Evolutionary conservation across 1,140 invertebrate genomes (phyloP), one percentile per base, ranked within the genome.

Genomic region (Harpegnathos saltator): DNA sequence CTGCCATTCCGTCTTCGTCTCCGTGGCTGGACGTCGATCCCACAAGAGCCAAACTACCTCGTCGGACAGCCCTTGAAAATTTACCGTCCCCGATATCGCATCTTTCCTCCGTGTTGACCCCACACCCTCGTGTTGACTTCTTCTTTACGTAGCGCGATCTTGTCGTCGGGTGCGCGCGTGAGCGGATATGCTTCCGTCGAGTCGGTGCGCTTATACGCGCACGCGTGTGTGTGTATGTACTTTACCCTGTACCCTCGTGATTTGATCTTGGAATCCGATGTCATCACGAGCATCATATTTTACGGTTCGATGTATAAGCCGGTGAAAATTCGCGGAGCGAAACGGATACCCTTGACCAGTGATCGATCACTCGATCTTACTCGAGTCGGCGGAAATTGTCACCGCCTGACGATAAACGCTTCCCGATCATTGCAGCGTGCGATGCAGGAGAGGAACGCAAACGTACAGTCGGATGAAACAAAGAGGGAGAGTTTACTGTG

Each of bases 1-100:
- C 91, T 5, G 91, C 90, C 92, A 93, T 93, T 48, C 84, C 9
- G 83, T 85, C 38, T 74, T 72, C 59, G 33, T 69, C 77, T 50
- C 24, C 58, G 65, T 15, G 24, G 26, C 24, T 33, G 59, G 29
- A 44, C 61, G 69, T 82, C 33, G 38, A 50, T 73, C 29, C 59
- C 22, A 44, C 22, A 15, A 63, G 33, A 44, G 44, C 15, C 73
- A 58, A 65, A 58, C 22, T 72, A n/a, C 44, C 24, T 71, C 48
- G 54, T 44, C 33, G 66, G 65, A 71, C 56, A 65, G 72, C 52
- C 50, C 59, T 78, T 50, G 38, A 61, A 62, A 75, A 65, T 74
- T 66, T 48, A 33, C 26, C 54, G 14, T 48, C 29, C 38, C 26
- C 65, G 54, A 62, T 72, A 24, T 63, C 29, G 50, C 24, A 78